Evolutionary conservation across 2,113 vertebrate genomes (phyloP), one percentile per base, ranked within the genome.

Genomic region (Montifringilla adamsi): DNA sequence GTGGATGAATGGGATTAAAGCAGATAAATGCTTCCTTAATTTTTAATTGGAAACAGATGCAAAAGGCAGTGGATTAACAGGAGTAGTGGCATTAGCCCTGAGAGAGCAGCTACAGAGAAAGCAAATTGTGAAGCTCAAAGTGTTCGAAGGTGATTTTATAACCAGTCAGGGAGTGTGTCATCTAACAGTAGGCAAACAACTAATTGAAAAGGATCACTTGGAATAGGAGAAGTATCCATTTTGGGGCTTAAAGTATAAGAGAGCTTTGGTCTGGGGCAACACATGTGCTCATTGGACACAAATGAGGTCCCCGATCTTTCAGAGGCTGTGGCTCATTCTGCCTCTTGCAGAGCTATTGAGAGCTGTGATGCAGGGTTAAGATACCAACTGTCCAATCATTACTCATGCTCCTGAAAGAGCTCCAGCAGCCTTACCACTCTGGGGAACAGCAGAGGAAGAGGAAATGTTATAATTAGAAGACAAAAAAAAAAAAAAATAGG

Each of bases 41-140:
- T 92, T 95, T 96, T 90, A 81, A 72, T 87, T 93, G 69, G 69
- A 95, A 93, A 52, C 60, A 75, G 89, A 81, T 78, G 33, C 44
- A 79, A 79, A 92, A 78, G 43, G 22, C 56, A 73, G 62, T 90
- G 59, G 72, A 93, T 94, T 95, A 93, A 53, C 50, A 80, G 75
- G n/a, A 83, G 21, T 22, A 46, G 68, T 78, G 92, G 35, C 56
- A 56, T 46, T 74, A 83, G 47, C 59, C 68, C 50, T 26, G 41
- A 83, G 67, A 66, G 30, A 73, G 7, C 49, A 88, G 63, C 78
- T 83, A 58, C 1, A 0, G n/a, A 66, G 64, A 90, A 85, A 80
- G 79, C 26, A 90, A 83, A 60, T 69, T 2, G 2, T 70, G 63
- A 81, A 86, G 47, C 27, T 89, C 33, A 7, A 47, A 66, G 64